Evolutionary conservation across 2,888 invertebrate genomes (phyloP).

Genomic region (Hypselothyrea guttata): DNA sequence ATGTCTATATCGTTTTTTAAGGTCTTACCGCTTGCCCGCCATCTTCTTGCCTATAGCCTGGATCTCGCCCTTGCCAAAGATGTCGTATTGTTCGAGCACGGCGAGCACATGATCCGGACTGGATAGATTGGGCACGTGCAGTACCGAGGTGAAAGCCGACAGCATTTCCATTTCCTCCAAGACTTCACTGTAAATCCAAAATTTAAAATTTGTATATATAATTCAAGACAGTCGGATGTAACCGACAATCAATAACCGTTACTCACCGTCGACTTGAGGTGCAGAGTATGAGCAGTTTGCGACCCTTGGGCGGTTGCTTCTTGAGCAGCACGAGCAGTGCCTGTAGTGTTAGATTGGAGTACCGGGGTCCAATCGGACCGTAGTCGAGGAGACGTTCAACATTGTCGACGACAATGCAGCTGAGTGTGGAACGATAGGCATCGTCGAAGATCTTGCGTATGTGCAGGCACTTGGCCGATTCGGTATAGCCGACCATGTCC

Average conservation of each 20-base stretch:
- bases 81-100: slow-evolving; percentile 91
- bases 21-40: slow-evolving; percentile 90
- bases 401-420: slow-evolving; percentile 98
- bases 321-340: slow-evolving; percentile 96
- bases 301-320: slow-evolving; percentile 96
- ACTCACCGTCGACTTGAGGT: slow-evolving; percentile 94
- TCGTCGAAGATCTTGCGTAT: slow-evolving; percentile 99
- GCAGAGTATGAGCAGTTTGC: slow-evolving; percentile 95
- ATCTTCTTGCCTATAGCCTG: slow-evolving; percentile 88
- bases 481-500: slow-evolving; percentile 98
- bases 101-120: slow-evolving; percentile 91
- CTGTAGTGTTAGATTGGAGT: slow-evolving; percentile 98
- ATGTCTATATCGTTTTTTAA: no score
- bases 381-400: slow-evolving; percentile 98
- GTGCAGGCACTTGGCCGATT: slow-evolving; percentile 96
- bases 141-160: slow-evolving; percentile 93
- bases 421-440: slow-evolving; percentile 97
- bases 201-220: no score
- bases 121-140: slow-evolving; percentile 96
- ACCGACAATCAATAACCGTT: not conserved
- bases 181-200: slow-evolving; percentile 87
- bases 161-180: slow-evolving; percentile 97
- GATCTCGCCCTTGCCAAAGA: slow-evolving; percentile 89
- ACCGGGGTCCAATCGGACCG: slow-evolving; percentile 98
- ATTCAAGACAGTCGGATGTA: not conserved